Conservation (phyloP, 1,140 invertebrate species). For the Schlechtendalia chinensis region DNA sequence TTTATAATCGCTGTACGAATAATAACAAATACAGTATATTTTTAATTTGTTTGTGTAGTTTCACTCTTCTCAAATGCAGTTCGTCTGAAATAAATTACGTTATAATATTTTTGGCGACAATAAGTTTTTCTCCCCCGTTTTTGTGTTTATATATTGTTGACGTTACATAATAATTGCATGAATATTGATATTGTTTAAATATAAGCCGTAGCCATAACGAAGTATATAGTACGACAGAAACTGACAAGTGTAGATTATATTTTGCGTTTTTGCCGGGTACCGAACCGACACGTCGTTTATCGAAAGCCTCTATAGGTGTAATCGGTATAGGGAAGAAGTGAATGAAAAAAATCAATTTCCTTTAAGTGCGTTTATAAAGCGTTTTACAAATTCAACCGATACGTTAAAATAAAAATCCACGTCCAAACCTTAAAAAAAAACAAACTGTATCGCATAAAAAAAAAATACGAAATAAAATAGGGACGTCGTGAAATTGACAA, state of each 20-base stretch:
- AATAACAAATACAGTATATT: no score
- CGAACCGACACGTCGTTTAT: constrained; percentile 35
- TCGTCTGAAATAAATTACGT: no score
- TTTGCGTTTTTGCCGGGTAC: constrained; percentile 25
- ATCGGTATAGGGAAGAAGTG: background rate
- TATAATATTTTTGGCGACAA: no score
- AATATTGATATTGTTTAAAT: background rate
- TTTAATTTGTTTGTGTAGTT: no score
- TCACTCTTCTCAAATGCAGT: no score
- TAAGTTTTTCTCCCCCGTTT: no score
- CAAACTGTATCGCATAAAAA: constrained; percentile 39
- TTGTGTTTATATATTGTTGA: background rate
- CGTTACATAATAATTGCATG: background rate
- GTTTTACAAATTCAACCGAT: constrained; percentile 49
- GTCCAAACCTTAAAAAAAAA: constrained; percentile 18
- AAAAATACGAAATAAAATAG: constrained; percentile 44
- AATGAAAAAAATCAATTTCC: constrained; percentile 49
- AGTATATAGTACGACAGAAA: background rate
- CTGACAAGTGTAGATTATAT: constrained; percentile 27
- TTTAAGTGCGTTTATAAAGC: constrained; percentile 50
- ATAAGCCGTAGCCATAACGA: background rate
- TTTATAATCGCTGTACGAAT: no score
- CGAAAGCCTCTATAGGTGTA: constrained; percentile 4
- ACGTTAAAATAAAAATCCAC: constrained; percentile 49
- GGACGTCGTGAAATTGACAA: constrained; percentile 49